Percentiles rank a stretch among this genome's conserved stretches.
These are phyloP conservation scores for Microplitis deprimator DNA, from an alignment of 2,888 invertebrate genomes.

Conservation along the genomic window DNA sequence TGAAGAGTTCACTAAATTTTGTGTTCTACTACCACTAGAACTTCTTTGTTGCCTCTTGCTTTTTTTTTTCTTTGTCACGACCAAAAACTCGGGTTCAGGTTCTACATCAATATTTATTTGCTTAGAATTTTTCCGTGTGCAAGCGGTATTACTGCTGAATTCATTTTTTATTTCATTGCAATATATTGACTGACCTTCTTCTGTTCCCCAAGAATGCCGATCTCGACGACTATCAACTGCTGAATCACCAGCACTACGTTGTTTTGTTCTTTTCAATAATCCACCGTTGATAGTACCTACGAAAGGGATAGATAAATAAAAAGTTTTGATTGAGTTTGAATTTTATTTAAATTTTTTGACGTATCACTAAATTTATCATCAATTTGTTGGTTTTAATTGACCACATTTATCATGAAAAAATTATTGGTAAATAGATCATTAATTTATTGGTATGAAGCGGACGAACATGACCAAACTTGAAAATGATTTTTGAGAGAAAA, in stretches of 20 bases:
- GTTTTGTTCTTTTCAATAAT: constrained; percentile 64
- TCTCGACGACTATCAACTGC: constrained; percentile 67
- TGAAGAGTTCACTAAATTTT: constrained; percentile 64
- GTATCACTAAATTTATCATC: too few species aligned
- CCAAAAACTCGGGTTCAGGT: constrained; percentile 81
- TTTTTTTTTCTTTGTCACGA: constrained; percentile 87
- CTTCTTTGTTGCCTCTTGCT: constrained; percentile 77
- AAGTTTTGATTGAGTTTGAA: background rate
- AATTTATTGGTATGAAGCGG: too few species aligned
- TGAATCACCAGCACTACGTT: constrained; percentile 66
- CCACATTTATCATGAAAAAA: too few species aligned
- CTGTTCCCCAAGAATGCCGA: constrained; percentile 80
- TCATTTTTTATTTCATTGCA: constrained; percentile 69
- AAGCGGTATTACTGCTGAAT: constrained; percentile 51
- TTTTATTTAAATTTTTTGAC: too few species aligned
- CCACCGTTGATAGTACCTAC: constrained; percentile 60
- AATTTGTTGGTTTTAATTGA: too few species aligned
- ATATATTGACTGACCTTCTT: constrained; percentile 74
- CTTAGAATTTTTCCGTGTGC: constrained; percentile 63
- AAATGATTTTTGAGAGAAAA: too few species aligned
- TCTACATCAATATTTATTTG: constrained; percentile 63
- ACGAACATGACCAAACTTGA: too few species aligned
- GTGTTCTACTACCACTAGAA: constrained; percentile 68
- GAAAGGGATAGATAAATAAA: constrained; percentile 17
- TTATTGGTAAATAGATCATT: too few species aligned